phyloP scores from a whole-genome alignment of 2,797 vertebrate genomes.

The Todus mexicanus region DNA sequence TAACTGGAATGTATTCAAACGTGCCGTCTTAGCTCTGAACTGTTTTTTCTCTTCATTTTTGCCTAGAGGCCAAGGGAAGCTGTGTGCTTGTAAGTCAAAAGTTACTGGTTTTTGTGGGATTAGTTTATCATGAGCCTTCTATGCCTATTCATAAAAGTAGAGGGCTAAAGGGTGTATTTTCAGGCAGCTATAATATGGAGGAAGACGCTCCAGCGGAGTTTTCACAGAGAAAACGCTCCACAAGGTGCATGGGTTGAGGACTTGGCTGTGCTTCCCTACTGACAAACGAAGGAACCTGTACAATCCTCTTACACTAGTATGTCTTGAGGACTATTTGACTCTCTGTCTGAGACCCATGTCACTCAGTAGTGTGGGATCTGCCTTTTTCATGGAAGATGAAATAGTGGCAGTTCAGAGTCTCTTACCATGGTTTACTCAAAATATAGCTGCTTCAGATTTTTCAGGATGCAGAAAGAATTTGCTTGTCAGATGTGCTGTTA shows the following conservation, averaged over 20 bases:
- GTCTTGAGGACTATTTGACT: background rate
- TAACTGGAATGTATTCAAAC: background rate
- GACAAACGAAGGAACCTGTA: background rate
- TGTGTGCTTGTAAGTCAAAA: background rate
- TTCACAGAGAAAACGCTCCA: background rate
- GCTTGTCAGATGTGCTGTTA: background rate
- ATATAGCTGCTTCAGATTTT: background rate
- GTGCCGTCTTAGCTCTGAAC: background rate
- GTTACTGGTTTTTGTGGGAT: background rate
- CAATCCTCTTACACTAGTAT: background rate
- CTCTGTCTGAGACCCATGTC: background rate
- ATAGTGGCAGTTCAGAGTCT: background rate
- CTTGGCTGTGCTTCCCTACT: background rate
- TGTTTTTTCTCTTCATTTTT: background rate
- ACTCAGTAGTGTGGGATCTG: rapidly evolving
- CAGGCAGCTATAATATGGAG: background rate
- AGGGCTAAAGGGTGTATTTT: background rate
- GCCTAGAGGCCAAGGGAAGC: background rate
- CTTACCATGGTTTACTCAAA: background rate
- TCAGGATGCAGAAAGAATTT: background rate
- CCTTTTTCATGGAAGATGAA: background rate
- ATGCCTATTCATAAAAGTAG: background rate
- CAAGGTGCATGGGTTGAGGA: background rate
- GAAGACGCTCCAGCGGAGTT: background rate
- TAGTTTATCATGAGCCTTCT: background rate